Conservation (phyloP, 2,113 vertebrate genomes). For the Jacana jacana region DNA sequence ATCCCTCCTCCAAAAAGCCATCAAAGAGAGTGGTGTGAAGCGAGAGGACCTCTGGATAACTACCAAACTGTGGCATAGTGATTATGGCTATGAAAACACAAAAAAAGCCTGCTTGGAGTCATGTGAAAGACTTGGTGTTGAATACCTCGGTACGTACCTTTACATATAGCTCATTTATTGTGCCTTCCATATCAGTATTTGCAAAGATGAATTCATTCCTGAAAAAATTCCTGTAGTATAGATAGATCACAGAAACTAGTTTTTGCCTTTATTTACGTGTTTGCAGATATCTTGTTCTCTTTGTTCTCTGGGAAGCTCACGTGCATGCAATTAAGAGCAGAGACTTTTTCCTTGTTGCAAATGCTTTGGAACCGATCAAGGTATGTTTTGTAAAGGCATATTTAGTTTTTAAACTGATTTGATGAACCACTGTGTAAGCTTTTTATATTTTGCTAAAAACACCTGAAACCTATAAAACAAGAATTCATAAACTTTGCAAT, state of each 20-base stretch:
- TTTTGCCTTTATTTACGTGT: neutral
- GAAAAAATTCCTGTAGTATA: rapidly evolving
- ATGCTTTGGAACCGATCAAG: neutral
- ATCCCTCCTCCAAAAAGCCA: slow-evolving; percentile 66
- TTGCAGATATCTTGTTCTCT: neutral
- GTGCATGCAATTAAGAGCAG: neutral
- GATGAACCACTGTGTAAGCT: neutral
- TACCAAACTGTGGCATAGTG: slow-evolving; percentile 78
- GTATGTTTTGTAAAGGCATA: neutral
- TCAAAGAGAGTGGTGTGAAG: slow-evolving; percentile 72
- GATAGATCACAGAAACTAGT: neutral
- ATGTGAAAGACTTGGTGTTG: slow-evolving; percentile 73
- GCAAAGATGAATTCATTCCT: neutral
- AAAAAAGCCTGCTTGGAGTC: slow-evolving; percentile 77
- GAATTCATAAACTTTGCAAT: neutral
- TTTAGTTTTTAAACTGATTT: neutral
- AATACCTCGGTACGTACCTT: slow-evolving; percentile 74
- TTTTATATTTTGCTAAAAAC: neutral
- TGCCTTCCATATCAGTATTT: neutral
- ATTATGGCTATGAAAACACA: slow-evolving; percentile 76
- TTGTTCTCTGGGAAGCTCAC: neutral
- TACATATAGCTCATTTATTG: neutral
- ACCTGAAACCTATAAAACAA: neutral
- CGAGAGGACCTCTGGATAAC: slow-evolving; percentile 81
- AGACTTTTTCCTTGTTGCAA: neutral